Conservation (phyloP, 2,113 vertebrate genomes). For the Grantiella picta region DNA sequence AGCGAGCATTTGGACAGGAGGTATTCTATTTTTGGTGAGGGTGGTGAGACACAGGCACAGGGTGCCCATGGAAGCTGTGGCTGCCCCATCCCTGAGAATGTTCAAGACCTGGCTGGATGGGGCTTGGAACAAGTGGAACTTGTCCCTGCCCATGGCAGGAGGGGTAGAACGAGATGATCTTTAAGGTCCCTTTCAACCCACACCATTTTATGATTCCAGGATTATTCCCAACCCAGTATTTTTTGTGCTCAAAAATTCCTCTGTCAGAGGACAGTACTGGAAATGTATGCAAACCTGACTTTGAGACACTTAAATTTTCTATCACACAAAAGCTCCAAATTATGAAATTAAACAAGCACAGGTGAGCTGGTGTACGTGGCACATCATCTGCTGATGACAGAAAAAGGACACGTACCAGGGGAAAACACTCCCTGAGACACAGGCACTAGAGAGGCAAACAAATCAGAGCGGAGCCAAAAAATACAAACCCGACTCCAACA, state of each 20-base stretch:
- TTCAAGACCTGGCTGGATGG: not conserved
- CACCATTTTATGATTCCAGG: not conserved
- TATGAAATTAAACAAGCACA: not conserved
- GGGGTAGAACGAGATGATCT: rapidly evolving
- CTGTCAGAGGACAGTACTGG: not conserved
- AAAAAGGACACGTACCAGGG: not conserved
- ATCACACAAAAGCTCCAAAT: not conserved
- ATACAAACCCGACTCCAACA: not conserved
- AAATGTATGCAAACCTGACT: not conserved
- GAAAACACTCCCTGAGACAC: not conserved
- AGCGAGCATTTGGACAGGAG: not conserved
- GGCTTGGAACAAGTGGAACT: not conserved
- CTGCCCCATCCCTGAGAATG: not conserved
- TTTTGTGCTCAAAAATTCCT: not conserved
- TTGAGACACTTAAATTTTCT: not conserved
- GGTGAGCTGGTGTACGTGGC: not conserved
- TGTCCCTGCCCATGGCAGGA: not conserved
- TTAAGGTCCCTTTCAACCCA: not conserved
- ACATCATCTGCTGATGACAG: not conserved
- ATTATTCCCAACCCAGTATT: not conserved
- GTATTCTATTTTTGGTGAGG: not conserved
- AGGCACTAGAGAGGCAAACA: not conserved
- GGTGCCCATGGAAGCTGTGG: not conserved
- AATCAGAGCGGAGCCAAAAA: not conserved
- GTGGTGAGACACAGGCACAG: not conserved